Evolutionary conservation across 2,113 vertebrate species (phyloP).

Genomic region (Pavo muticus): DNA sequence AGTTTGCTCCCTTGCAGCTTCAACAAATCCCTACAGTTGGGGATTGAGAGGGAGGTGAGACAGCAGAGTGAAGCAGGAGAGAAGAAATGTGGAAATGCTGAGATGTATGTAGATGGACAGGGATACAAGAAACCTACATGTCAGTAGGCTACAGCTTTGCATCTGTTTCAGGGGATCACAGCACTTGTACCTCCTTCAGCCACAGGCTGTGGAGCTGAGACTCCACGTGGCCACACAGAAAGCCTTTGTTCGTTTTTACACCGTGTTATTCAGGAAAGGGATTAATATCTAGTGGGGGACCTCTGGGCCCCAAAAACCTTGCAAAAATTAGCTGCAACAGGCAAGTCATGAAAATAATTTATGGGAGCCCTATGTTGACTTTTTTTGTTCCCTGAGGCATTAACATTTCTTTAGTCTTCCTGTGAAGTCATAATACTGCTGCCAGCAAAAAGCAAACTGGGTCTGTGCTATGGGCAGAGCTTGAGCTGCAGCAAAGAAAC

Average conservation of each 20-base stretch:
- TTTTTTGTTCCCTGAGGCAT: background rate
- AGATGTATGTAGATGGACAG: background rate
- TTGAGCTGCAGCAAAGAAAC: background rate
- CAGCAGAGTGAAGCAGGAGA: background rate
- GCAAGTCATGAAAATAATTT: background rate
- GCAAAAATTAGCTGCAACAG: background rate
- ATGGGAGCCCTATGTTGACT: background rate
- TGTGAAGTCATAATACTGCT: background rate
- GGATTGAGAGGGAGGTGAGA: background rate
- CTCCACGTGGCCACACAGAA: fast-evolving
- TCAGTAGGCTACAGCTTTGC: background rate
- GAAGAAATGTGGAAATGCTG: background rate
- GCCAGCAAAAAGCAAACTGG: background rate
- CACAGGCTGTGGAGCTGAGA: background rate
- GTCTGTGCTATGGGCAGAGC: background rate
- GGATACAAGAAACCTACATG: background rate
- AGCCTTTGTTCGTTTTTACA: background rate
- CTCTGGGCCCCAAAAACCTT: fast-evolving
- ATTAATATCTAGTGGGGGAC: background rate
- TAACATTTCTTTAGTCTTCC: background rate
- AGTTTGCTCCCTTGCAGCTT: background rate
- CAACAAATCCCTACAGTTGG: background rate
- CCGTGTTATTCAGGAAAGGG: background rate
- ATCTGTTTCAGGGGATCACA: background rate
- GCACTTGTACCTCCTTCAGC: background rate